phyloP scores from a whole-genome alignment of 2,888 invertebrate genomes.

The Drosophila mimica region DNA sequence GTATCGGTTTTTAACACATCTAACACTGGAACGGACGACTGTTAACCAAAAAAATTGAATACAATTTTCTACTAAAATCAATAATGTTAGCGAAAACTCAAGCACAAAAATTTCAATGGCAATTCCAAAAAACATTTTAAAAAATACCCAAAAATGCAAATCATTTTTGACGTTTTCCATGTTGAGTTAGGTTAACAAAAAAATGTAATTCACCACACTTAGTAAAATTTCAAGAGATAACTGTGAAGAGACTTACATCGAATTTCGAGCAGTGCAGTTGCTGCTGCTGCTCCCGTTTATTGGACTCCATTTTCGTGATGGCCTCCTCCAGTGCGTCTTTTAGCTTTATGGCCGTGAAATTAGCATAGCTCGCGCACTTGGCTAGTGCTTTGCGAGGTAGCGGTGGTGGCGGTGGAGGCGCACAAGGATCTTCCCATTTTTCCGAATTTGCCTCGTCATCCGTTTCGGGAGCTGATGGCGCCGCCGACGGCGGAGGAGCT shows the following conservation, averaged over 20 bases:
- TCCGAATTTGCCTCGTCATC: constrained; percentile 66
- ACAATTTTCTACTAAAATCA: constrained; percentile 26
- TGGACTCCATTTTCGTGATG: constrained; percentile 66
- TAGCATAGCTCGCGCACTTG: constrained; percentile 42
- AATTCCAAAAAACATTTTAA: constrained; percentile 15
- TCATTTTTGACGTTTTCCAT: constrained; percentile 14
- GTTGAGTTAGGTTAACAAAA: constrained; percentile 4
- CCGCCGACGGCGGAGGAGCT: constrained; percentile 30
- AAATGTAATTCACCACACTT: constrained; percentile 8
- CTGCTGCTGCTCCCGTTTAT: constrained; percentile 42
- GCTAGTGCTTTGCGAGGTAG: constrained; percentile 44
- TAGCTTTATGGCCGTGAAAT: constrained; percentile 58
- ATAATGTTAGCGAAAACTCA: constrained; percentile 28
- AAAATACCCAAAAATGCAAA: constrained; percentile 23
- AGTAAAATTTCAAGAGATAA: constrained; percentile 21
- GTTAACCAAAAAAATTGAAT: constrained; percentile 15
- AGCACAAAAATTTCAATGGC: constrained; percentile 46
- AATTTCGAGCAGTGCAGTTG: constrained; percentile 18
- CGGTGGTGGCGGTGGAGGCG: constrained; percentile 72
- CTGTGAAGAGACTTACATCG: constrained; percentile 38
- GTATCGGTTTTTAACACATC: constrained; percentile 38
- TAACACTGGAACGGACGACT: constrained; percentile 39
- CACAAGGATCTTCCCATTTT: constrained; percentile 70
- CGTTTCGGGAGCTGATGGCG: constrained; percentile 30
- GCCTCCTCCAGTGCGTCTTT: constrained; percentile 72